Evolutionary conservation across 1,140 invertebrate genomes (phyloP).

Genomic region (Phthorimaea operculella): DNA sequence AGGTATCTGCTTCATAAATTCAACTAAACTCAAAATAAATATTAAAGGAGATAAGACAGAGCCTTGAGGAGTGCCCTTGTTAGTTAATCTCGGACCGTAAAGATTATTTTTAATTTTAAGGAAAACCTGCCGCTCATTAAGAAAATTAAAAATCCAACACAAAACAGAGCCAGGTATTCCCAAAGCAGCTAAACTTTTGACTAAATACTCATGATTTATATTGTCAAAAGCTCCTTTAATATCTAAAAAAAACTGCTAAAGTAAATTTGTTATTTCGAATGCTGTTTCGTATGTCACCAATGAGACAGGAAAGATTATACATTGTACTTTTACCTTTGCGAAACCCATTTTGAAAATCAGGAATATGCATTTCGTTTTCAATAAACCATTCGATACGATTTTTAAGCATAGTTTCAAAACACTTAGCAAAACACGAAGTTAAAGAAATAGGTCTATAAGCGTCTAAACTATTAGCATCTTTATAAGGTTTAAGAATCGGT

Average conservation of each 20-base stretch:
- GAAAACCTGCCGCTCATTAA: not conserved
- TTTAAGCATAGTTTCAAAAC: constrained; percentile 9
- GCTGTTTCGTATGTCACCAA: not conserved
- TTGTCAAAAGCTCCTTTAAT: constrained; percentile 12
- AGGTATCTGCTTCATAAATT: constrained; percentile 1
- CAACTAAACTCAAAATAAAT: constrained; percentile 7
- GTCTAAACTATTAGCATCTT: constrained; percentile 2
- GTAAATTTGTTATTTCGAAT: constrained; percentile 7
- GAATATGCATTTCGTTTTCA: not conserved
- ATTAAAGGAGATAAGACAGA: constrained; percentile 7
- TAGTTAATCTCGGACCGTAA: not conserved
- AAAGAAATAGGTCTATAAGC: constrained; percentile 9
- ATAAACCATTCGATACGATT: constrained; percentile 4
- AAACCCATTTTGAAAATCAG: constrained; percentile 4
- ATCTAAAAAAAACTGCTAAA: constrained; percentile 10
- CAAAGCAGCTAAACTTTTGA: constrained; percentile 3
- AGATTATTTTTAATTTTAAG: not conserved
- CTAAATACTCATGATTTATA: constrained; percentile 8
- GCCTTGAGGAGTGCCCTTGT: not conserved
- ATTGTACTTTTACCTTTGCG: constrained; percentile 10
- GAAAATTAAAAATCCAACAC: constrained; percentile 3
- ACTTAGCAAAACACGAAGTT: constrained; percentile 4
- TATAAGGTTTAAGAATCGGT: constrained; percentile 3
- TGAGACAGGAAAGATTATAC: constrained; percentile 5
- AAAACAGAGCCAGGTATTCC: constrained; percentile 6